Conservation (phyloP, 2,888 invertebrate species). For the Hirtodrosophila alboralis region DNA sequence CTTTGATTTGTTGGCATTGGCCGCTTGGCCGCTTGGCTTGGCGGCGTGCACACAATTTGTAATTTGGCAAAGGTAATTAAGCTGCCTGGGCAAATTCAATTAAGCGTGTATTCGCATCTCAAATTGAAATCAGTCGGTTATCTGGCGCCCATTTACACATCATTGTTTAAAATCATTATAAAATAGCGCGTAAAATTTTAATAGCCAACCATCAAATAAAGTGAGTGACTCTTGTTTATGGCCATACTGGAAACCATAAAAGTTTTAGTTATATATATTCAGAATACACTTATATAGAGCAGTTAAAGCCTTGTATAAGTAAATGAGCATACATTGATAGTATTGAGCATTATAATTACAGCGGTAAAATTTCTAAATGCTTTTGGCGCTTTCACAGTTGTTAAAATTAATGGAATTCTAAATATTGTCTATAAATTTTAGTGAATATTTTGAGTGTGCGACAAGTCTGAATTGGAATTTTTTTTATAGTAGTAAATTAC, state of each 20-base stretch:
- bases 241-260: slow-evolving; percentile 62
- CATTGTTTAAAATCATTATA: slow-evolving; percentile 74
- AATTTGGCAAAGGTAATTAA: slow-evolving; percentile 70
- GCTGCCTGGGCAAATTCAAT: slow-evolving; percentile 66
- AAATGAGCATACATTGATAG: background rate
- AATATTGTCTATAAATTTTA: background rate
- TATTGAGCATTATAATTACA: slow-evolving; percentile 36
- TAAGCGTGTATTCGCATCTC: slow-evolving; percentile 64
- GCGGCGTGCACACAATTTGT: slow-evolving; percentile 44
- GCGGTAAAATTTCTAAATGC: slow-evolving; percentile 3
- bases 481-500: too few species aligned
- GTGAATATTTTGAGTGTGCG: too few species aligned
- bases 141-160: slow-evolving; percentile 70
- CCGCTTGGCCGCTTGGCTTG: too few species aligned
- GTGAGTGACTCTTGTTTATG: slow-evolving; percentile 54
- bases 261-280: slow-evolving; percentile 53
- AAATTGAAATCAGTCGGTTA: slow-evolving; percentile 69
- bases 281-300: slow-evolving; percentile 42
- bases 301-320: slow-evolving; percentile 19
- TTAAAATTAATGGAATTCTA: background rate
- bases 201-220: slow-evolving; percentile 53
- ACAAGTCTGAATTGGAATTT: too few species aligned
- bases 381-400: background rate
- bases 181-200: slow-evolving; percentile 75
- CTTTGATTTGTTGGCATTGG: slow-evolving; percentile 46